Evolutionary conservation across 2,888 invertebrate species (phyloP), one percentile per base, ranked within the genome.

Genomic region (Julus scandinavius): DNA sequence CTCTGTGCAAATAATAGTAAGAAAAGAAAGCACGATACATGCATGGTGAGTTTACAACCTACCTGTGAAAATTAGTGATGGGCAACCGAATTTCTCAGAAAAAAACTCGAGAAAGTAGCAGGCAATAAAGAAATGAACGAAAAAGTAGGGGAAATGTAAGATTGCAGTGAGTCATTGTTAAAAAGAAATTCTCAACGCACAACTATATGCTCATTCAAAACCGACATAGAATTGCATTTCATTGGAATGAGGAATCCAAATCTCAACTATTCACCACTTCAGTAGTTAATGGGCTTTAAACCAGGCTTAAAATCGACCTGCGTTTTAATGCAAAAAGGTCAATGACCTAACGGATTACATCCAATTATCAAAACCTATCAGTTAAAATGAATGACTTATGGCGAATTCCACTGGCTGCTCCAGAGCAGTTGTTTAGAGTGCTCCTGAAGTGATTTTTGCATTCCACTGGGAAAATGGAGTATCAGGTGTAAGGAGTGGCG

Each of bases 1-100:
- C 2, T 1, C 11, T 29, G 17, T 9, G 20, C n/a, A 45, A 85
- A 45, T 13, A 45, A 20, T 72, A 72, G 29, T 20, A 29, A 41
- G 41, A 45, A 85, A 50, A 50, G 3, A 40, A 85, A 50, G 13
- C 49, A 85, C 41, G 29, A 45, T 40, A 7, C 41, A 13, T 85
- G 85, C 45, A 85, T 45, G 45, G 45, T 85, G 45, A 85, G 9
- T 20, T 45, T 49, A 29, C 11, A 45, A 49, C 85, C 45, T 85
- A 85, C 85, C 85, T 85, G 45, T 49, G 50, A 85, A 50, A 49
- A 85, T 85, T 85, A 85, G 85, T 85, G 85, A 85, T n/a, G 85
- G 45, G 85, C 85, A 45, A 80, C 50, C 85, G 85, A 40, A 85
- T 85, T 29, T 85, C 85, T 85, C 85, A 85, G 85, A 85, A 85